Conservation (phyloP, 2,888 invertebrate genomes). For the Gryllus longicercus region DNA sequence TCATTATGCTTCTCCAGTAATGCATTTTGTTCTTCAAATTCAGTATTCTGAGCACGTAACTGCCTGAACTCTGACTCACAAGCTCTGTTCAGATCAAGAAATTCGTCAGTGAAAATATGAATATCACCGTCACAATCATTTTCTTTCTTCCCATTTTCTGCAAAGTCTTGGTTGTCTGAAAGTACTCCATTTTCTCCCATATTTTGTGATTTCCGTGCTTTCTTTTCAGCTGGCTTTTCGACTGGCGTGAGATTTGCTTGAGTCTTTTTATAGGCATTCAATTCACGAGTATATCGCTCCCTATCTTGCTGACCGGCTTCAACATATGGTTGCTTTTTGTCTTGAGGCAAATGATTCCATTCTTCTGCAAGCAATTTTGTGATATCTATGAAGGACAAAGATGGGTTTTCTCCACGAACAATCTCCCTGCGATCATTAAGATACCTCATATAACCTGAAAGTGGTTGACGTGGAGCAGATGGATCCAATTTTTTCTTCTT, state of each 20-base stretch:
- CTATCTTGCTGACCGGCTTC: background rate
- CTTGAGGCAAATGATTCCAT: constrained; percentile 17
- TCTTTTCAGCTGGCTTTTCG: background rate
- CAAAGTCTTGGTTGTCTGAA: background rate
- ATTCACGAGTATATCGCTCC: background rate
- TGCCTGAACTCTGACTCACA: background rate
- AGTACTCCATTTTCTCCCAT: background rate
- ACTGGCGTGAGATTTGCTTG: background rate
- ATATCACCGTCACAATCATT: background rate
- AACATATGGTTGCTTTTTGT: background rate
- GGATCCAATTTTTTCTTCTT: background rate
- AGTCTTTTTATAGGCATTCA: background rate
- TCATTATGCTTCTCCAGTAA: constrained; percentile 5
- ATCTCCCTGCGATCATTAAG: background rate
- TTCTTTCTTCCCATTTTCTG: background rate
- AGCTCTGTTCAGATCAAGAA: background rate
- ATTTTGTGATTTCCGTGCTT: background rate
- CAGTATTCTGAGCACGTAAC: background rate
- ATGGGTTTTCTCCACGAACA: background rate
- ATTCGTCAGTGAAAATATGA: background rate
- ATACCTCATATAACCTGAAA: background rate
- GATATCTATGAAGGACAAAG: background rate
- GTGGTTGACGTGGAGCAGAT: background rate
- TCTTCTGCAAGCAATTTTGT: background rate
- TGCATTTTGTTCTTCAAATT: background rate